Base-by-base conservation (phyloP, 1,140 invertebrate genomes). In the Orussus abietinus region DNA sequence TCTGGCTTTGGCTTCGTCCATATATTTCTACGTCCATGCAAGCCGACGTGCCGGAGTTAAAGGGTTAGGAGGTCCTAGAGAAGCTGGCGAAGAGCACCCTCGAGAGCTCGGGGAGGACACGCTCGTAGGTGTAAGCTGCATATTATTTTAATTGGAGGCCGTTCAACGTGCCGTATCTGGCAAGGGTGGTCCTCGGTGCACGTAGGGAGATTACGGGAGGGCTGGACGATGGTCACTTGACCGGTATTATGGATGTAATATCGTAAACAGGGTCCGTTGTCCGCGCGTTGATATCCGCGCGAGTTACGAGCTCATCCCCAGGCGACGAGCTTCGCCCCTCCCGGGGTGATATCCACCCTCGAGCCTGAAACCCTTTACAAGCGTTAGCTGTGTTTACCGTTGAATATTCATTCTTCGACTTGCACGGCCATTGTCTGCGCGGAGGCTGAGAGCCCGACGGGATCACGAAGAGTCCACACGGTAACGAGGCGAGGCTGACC, bases 131-230 rank as follows among this genome's bases (percentile, higher is more conserved):
- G n/a, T n/a, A n/a, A n/a, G n/a, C n/a, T n/a, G n/a, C n/a, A n/a
- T 45, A 51, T 51, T 47, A 60, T 64, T 57, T 62, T 54, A 45
- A 49, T 42, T 31, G 19, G 31, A 29, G 41, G 30, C 30, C 21
- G 31, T 33, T 32, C 42, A 52, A 62, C 61, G 61, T 64, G 61
- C 61, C 62, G 61, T 64, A 64, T 64, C 61, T 62, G 48, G 48
- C 14, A 38, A 55, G 40, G 49, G 48, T 36, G 32, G 49, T 40
- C 39, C 38, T 21, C 52, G 55, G 59, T 52, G 45, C 33, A 37
- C 28, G 40, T 47, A 54, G 42, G n/a, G 57, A 64, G 61, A 64
- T 64, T 64, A 64, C 49, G 52, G 47, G 37, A 31, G 41, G 35
- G 28, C 28, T 45, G 57, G 53, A 53, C 55, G 34, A 30, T 61